These are phyloP conservation scores for Heliocidaris erythrogramma DNA, from an alignment of 35 echinoderm and acorn worm species.

Conservation along the genomic window DNA sequence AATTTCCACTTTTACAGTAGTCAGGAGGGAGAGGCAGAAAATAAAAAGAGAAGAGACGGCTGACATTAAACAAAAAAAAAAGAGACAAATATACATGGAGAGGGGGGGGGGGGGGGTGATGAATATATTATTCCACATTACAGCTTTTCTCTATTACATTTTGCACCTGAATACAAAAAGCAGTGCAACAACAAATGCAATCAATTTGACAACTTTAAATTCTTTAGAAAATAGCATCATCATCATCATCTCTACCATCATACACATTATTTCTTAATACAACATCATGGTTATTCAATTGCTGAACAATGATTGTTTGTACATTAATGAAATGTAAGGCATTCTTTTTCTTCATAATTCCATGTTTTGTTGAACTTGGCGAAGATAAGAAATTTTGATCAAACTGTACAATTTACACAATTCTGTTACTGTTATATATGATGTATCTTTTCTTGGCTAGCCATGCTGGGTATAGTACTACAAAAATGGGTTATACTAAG, in stretches of 20 bases:
- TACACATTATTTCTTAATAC: background rate
- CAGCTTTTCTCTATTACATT: background rate
- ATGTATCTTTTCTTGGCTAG: no score
- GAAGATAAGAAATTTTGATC: background rate
- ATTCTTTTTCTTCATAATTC: background rate
- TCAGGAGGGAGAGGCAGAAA: no score
- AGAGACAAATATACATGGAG: no score
- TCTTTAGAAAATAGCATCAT: background rate
- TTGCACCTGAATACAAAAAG: background rate
- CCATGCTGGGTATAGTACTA: no score
- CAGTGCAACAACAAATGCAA: background rate
- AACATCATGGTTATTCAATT: background rate
- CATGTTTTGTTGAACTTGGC: background rate
- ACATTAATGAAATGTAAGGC: background rate
- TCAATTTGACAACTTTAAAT: background rate
- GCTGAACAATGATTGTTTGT: background rate
- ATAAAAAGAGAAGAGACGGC: no score
- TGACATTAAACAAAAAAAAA: no score
- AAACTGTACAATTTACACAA: background rate
- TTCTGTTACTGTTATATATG: background rate
- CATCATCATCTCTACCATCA: background rate
- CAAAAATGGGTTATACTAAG: no score
- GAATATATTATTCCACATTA: background rate
- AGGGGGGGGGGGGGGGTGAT: background rate
- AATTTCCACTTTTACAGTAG: no score